phyloP scores from a whole-genome alignment of 2,797 vertebrate genomes.

The Kryptolebias ocellatus region DNA sequence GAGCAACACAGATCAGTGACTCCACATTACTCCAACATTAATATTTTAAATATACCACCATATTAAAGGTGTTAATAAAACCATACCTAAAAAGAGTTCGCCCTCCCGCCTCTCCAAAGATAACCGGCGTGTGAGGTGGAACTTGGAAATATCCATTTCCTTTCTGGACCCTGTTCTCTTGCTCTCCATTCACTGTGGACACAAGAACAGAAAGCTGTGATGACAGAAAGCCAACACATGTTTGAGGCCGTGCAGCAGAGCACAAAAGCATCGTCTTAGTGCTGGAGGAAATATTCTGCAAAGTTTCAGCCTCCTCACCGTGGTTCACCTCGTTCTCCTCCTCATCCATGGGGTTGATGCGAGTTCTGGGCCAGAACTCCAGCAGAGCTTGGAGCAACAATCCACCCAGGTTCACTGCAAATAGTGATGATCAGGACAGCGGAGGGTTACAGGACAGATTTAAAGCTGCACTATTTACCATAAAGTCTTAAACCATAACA shows the following conservation, averaged over 20 bases:
- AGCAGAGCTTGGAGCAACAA: constrained; percentile 95
- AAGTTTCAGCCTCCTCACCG: constrained; percentile 76
- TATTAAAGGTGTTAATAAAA: background rate
- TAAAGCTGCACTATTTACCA: background rate
- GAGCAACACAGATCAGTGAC: background rate
- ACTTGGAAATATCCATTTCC: constrained; percentile 99
- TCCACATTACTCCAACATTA: background rate
- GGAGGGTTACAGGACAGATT: background rate
- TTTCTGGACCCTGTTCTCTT: constrained; percentile 94
- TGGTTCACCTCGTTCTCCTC: constrained; percentile 97
- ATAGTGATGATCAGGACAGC: background rate
- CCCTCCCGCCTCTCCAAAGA: constrained; percentile 97
- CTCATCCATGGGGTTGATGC: constrained; percentile 96
- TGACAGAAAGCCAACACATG: constrained; percentile 6
- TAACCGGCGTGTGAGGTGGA: constrained; percentile 97
- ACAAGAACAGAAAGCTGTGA: constrained; percentile 11
- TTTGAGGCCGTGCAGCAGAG: background rate
- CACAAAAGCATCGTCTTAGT: too few relatives aligned
- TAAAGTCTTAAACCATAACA: background rate
- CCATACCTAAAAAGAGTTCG: constrained; percentile 95
- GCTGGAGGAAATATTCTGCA: background rate
- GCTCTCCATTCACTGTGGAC: constrained; percentile 92
- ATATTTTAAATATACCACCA: background rate
- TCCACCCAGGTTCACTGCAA: constrained; percentile 94
- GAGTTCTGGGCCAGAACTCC: constrained; percentile 98